Evolutionary conservation across 2,113 vertebrate species (phyloP).

Genomic region (Mola mola): DNA sequence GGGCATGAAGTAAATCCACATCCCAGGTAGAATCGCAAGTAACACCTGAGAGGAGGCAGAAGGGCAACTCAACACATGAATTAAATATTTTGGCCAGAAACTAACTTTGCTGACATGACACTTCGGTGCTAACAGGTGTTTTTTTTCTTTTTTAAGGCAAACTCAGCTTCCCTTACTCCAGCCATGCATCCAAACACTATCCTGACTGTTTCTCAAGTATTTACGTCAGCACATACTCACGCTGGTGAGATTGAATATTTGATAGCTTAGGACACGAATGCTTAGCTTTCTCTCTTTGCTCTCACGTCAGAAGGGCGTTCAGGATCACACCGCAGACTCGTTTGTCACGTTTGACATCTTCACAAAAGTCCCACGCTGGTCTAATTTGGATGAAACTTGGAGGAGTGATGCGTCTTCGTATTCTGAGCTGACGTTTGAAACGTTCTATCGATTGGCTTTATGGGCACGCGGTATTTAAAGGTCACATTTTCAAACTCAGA

Average conservation of each 20-base stretch:
- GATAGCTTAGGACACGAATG: background rate
- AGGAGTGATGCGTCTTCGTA: constrained; percentile 20
- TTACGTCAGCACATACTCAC: background rate
- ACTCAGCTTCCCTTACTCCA: background rate
- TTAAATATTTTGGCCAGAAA: constrained; percentile 45
- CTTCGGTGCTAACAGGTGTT: constrained; percentile 25
- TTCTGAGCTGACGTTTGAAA: constrained; percentile 42
- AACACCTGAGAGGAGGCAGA: constrained; percentile 18
- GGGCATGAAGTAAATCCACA: constrained; percentile 7
- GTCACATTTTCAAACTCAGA: constrained; percentile 29
- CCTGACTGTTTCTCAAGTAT: background rate
- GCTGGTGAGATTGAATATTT: background rate
- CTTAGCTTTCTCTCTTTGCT: constrained; percentile 7
- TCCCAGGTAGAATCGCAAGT: constrained; percentile 22
- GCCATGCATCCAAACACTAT: background rate
- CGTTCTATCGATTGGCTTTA: constrained; percentile 45
- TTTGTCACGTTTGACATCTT: constrained; percentile 42
- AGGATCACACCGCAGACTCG: constrained; percentile 3
- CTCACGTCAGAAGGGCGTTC: constrained; percentile 11
- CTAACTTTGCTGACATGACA: constrained; percentile 19
- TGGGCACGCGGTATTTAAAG: constrained; percentile 47
- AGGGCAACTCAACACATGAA: constrained; percentile 46
- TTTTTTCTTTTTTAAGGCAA: constrained; percentile 15
- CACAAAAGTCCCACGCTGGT: constrained; percentile 34
- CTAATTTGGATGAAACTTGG: constrained; percentile 50